Conservation (phyloP, 2,888 invertebrate species). For the Drosophila anomalipes region DNA sequence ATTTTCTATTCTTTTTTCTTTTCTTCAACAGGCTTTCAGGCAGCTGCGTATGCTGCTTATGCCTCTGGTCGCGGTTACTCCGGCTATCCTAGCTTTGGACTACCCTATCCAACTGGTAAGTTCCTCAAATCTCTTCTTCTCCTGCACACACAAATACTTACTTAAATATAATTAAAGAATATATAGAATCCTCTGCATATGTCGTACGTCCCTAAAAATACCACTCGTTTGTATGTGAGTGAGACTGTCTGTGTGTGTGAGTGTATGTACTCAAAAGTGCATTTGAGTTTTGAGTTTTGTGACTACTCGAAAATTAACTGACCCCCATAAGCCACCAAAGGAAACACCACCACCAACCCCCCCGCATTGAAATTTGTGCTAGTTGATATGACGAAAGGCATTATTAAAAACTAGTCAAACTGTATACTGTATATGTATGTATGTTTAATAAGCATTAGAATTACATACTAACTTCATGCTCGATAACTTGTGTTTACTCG, state of each 20-base stretch:
- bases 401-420: conserved; percentile 23
- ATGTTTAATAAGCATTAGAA: conserved; percentile 35
- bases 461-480: conserved; percentile 46
- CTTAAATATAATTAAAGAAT: conserved; percentile 18
- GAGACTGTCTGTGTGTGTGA: conserved; percentile 48
- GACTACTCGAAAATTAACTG: conserved; percentile 47
- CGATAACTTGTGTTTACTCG: conserved; percentile 8
- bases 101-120: conserved; percentile 98
- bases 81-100: conserved; percentile 99
- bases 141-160: conserved; percentile 26
- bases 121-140: conserved; percentile 21
- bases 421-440: conserved; percentile 16
- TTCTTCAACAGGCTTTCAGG: conserved; percentile 92
- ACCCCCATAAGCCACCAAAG: background rate
- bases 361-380: conserved; percentile 55
- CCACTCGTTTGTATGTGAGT: conserved; percentile 38
- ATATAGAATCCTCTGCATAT: conserved; percentile 46
- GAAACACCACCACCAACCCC: no score
- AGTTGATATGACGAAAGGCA: conserved; percentile 74
- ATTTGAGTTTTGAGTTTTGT: conserved; percentile 30
- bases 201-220: conserved; percentile 34
- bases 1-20: background rate
- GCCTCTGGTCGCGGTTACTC: conserved; percentile 98
- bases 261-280: conserved; percentile 34
- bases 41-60: conserved; percentile 97